These are phyloP conservation scores for Mylabris sibirica DNA, from an alignment of 2,888 invertebrate genomes.

Conservation along the genomic window DNA sequence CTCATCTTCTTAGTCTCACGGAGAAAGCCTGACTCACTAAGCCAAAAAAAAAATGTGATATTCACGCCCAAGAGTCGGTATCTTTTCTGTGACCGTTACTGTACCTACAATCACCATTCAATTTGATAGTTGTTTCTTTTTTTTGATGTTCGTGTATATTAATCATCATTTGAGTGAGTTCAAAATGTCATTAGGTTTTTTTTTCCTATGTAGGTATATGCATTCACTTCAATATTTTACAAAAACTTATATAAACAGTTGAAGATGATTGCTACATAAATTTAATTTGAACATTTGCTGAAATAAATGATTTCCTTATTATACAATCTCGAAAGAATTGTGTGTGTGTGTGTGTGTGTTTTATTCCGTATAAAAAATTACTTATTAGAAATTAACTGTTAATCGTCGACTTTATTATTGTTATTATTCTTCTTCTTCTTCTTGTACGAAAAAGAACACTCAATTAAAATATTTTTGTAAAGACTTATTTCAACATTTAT, in stretches of 20 bases:
- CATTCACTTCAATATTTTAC: background rate
- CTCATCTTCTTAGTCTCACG: no score
- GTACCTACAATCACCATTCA: background rate
- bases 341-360: no score
- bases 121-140: background rate
- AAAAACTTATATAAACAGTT: slow-evolving; percentile 5
- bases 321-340: background rate
- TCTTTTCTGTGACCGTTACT: no score
- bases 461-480: background rate
- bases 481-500: background rate
- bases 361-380: background rate
- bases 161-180: slow-evolving; percentile 1
- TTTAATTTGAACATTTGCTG: background rate
- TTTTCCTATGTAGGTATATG: background rate
- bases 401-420: no score
- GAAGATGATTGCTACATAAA: slow-evolving; percentile 4
- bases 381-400: background rate
- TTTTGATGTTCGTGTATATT: slow-evolving; percentile 2
- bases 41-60: no score
- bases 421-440: no score
- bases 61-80: no score
- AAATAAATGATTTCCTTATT: slow-evolving; percentile 7
- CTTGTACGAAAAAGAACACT: background rate
- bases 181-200: slow-evolving; percentile 6
- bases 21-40: no score